phyloP scores from a whole-genome alignment of 2,113 vertebrate genomes.

The Platichthys stellatus region DNA sequence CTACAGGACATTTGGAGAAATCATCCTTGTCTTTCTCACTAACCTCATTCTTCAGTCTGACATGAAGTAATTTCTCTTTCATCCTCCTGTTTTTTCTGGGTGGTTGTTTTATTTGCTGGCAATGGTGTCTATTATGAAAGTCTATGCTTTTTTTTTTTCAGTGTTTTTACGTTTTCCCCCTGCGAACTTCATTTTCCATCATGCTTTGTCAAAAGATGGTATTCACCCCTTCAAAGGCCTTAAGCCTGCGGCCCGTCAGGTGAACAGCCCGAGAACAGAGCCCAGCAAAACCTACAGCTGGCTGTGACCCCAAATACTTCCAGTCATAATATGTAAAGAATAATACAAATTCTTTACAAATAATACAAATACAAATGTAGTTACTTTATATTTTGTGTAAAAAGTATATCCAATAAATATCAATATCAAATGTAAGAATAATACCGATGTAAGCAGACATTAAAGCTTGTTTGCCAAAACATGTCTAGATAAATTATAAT shows the following conservation, averaged over 20 bases:
- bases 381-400: not conserved
- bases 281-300: conserved; percentile 93
- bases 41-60: conserved; percentile 55
- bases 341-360: too few relatives aligned
- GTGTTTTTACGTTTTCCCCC: conserved; percentile 45
- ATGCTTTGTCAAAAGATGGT: conserved; percentile 99
- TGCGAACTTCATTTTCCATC: conserved; percentile 85
- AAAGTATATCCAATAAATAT: not conserved
- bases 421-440: not conserved
- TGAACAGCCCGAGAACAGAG: conserved; percentile 99
- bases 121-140: conserved; percentile 36
- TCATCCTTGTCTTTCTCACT: conserved; percentile 35
- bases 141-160: conserved; percentile 46
- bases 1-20: conserved; percentile 34
- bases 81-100: conserved; percentile 35
- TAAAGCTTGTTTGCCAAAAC: not conserved
- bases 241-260: conserved; percentile 99
- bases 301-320: conserved; percentile 75
- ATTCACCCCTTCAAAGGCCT: conserved; percentile 99
- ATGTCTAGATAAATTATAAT: conserved; percentile 1
- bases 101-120: conserved; percentile 51
- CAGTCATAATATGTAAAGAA: conserved; percentile 8
- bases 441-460: not conserved
- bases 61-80: conserved; percentile 43
- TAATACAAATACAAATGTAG: not conserved